Conservation (phyloP, 2,797 vertebrate species). For the Otolemur crassicaudatus region DNA sequence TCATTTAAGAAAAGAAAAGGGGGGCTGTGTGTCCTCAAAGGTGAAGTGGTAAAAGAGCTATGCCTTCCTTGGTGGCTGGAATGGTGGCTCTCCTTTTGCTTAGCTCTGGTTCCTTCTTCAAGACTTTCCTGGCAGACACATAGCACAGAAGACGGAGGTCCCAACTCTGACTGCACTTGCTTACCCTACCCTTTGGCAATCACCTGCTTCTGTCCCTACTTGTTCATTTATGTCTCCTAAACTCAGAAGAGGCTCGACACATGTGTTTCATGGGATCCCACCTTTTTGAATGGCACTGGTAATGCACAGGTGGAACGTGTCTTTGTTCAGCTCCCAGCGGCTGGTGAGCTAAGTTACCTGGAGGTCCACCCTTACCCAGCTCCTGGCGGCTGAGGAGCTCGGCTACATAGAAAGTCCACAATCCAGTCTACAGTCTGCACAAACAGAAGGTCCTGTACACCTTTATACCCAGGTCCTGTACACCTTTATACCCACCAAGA, state of each 20-base stretch:
- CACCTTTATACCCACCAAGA: no score
- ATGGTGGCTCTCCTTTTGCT: not conserved
- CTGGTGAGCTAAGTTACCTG: no score
- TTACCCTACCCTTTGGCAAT: not conserved
- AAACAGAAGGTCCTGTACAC: no score
- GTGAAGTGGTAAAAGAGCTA: not conserved
- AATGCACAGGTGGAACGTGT: no score
- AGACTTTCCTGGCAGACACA: not conserved
- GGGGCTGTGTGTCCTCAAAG: not conserved
- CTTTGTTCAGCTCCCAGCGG: no score
- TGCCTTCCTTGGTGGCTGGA: not conserved
- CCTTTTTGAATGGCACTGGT: not conserved
- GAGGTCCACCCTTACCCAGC: no score
- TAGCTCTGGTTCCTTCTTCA: not conserved
- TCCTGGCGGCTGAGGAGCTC: no score
- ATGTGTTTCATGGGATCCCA: not conserved
- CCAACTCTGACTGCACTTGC: not conserved
- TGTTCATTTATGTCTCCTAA: not conserved
- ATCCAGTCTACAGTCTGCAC: no score
- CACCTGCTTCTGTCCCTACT: not conserved
- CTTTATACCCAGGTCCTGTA: no score
- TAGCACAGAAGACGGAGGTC: not conserved
- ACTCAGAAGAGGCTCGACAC: not conserved
- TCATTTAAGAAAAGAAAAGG: not conserved
- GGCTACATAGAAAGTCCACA: no score